Evolutionary conservation across 2,888 invertebrate genomes (phyloP).

Genomic region (Caenorhabditis virilis): DNA sequence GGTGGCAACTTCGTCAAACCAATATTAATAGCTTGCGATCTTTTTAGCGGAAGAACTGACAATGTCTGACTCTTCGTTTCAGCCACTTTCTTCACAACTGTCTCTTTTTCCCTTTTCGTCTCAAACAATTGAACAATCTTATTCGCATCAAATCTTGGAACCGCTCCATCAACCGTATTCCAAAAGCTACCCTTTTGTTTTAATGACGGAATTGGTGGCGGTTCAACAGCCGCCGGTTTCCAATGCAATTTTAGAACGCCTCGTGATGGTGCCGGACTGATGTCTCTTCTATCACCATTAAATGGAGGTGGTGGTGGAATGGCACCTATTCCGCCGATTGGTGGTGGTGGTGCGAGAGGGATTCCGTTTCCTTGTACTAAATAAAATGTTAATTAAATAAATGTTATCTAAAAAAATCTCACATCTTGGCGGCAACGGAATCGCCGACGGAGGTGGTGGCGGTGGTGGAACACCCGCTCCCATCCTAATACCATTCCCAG

Average conservation of each 20-base stretch:
- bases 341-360: slow-evolving; percentile 71
- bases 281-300: slow-evolving; percentile 58
- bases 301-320: slow-evolving; percentile 61
- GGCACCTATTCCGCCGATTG: slow-evolving; percentile 44
- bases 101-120: slow-evolving; percentile 82
- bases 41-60: slow-evolving; percentile 86
- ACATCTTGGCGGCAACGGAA: slow-evolving; percentile 55
- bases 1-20: slow-evolving; percentile 98
- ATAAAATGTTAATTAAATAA: too few relatives aligned
- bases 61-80: slow-evolving; percentile 82
- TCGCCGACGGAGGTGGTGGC: slow-evolving; percentile 48
- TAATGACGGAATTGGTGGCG: slow-evolving; percentile 57
- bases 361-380: slow-evolving; percentile 67
- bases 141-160: slow-evolving; percentile 83
- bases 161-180: slow-evolving; percentile 79
- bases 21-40: slow-evolving; percentile 98
- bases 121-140: slow-evolving; percentile 96
- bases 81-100: slow-evolving; percentile 50
- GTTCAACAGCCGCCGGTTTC: slow-evolving; percentile 78
- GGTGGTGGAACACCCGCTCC: slow-evolving; percentile 49
- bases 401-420: slow-evolving; percentile 20
- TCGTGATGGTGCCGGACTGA: slow-evolving; percentile 64
- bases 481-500: slow-evolving; percentile 20
- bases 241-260: slow-evolving; percentile 88
- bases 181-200: slow-evolving; percentile 75